Evolutionary conservation across 2,113 vertebrate genomes (phyloP), one percentile per base, ranked within the genome.

Genomic region (Cynocephalus volans): DNA sequence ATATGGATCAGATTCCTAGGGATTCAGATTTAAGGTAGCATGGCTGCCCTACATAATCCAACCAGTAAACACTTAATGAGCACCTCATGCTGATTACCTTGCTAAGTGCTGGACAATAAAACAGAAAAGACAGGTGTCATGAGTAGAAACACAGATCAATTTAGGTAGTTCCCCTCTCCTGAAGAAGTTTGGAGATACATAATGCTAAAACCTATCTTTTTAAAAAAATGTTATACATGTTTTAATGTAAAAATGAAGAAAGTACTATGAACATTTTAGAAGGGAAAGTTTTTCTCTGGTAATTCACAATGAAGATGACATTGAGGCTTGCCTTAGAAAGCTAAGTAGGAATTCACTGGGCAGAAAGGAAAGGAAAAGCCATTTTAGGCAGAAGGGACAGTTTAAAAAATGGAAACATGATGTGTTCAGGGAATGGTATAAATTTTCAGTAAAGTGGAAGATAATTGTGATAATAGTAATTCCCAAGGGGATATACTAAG

Each of bases 181-280:
- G 5, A 83, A 90, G 23, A 94, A 54, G 6, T 90, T 77, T 70
- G n/a, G 60, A 85, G 12, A 70, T 7, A 87, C 8, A 84, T 19
- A 70, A 92, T 81, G 48, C 31, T 93, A 23, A 80, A 88, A 70
- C 23, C 28, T 93, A 60, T 65, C 80, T 31, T 50, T 84, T 31
- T 50, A 79, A 95, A 64, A n/a, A 8, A 87, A 54, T 60, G 52
- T 54, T 58, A 45, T 94, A 33, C 65, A 12, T 18, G 6, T 70
- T 86, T 62, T 82, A 69, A 41, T 84, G 26, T 79, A 87, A 94
- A 97, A 89, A 28, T 62, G 19, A 52, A 69, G 28, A 72, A 80
- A 56, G 17, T 45, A 3, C 69, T 84, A 28, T 90, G 28, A 48
- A 28, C 82, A 28, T 82, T 92, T 87, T 90, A 94, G 36, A 92